phyloP scores from a whole-genome alignment of 64 coral and sea anemone genomes.

The Montipora capricornis region DNA sequence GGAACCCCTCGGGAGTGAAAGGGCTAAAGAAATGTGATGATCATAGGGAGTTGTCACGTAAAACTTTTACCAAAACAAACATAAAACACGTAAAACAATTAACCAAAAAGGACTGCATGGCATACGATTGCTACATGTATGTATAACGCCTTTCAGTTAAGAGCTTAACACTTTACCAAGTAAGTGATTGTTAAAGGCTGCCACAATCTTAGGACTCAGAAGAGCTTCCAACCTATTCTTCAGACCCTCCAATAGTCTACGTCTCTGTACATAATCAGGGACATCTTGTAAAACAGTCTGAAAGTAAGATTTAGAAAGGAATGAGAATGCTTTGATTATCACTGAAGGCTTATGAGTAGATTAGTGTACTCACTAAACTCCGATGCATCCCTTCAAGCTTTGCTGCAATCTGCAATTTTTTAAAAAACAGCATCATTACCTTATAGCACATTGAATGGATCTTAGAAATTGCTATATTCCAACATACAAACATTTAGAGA shows the following conservation, averaged over 20 bases:
- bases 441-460: not conserved
- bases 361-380: conserved; percentile 83
- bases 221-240: conserved; percentile 98
- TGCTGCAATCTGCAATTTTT: conserved; percentile 80
- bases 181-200: conserved; percentile 97
- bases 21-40: too few species aligned
- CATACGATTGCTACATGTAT: too few species aligned
- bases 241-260: conserved; percentile 89
- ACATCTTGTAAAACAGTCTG: conserved; percentile 97
- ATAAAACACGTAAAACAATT: too few species aligned
- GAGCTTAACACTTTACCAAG: conserved; percentile 55
- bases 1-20: too few species aligned
- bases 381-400: conserved; percentile 96
- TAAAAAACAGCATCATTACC: not conserved
- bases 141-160: too few species aligned
- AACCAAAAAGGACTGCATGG: too few species aligned
- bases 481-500: too few species aligned
- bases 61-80: too few species aligned
- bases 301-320: not conserved
- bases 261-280: conserved; percentile 95
- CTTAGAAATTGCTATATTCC: too few species aligned
- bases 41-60: too few species aligned
- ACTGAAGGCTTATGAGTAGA: too few species aligned
- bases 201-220: conserved; percentile 93
- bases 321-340: not conserved